phyloP scores from a whole-genome alignment of 2,888 invertebrate species.

The Terebella lapidaria region DNA sequence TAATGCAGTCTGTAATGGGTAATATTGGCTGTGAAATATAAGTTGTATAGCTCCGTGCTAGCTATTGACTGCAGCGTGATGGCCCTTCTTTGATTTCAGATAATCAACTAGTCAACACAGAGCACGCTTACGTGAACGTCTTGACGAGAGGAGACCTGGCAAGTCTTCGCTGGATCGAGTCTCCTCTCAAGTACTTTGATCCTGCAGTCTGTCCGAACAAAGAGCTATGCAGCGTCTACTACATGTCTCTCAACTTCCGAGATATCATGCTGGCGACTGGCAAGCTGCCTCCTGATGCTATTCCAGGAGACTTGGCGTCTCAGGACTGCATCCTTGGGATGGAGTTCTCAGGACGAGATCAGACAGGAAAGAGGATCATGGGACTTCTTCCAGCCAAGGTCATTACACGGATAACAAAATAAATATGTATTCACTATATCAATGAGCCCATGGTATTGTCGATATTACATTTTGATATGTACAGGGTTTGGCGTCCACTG shows the following conservation, averaged over 20 bases:
- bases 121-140: conserved; percentile 89
- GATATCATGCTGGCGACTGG: conserved; percentile 94
- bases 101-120: too few species aligned
- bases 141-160: conserved; percentile 83
- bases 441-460: too few species aligned
- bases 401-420: too few species aligned
- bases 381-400: conserved; percentile 48
- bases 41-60: too few species aligned
- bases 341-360: conserved; percentile 83
- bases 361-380: conserved; percentile 49
- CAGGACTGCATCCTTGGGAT: conserved; percentile 90
- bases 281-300: conserved; percentile 85
- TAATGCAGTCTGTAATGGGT: conserved; percentile 47
- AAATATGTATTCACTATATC: too few species aligned
- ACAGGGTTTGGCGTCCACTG: conserved; percentile 6
- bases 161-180: conserved; percentile 85
- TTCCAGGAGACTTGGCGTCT: conserved; percentile 62
- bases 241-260: conserved; percentile 89
- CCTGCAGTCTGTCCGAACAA: not conserved
- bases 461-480: too few species aligned
- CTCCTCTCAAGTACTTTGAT: conserved; percentile 56
- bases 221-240: conserved; percentile 67
- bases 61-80: too few species aligned
- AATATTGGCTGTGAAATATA: conserved; percentile 40
- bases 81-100: too few species aligned